phyloP scores from a whole-genome alignment of 2,113 vertebrate genomes.

The Cephalopholis sonnerati region DNA sequence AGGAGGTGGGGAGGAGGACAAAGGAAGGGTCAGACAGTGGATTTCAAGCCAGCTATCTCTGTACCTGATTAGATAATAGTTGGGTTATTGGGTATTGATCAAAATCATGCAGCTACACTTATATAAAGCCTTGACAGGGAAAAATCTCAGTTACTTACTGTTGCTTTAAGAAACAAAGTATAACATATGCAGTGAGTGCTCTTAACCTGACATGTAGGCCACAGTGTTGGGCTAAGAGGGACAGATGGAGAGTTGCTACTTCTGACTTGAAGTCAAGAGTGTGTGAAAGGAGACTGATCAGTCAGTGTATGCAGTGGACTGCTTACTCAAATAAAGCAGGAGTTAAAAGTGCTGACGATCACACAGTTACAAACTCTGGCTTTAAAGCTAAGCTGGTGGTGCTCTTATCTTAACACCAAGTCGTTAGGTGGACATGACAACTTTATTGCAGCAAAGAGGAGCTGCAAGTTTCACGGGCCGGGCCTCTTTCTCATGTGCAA shows the following conservation, averaged over 20 bases:
- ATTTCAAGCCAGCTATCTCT: neutral
- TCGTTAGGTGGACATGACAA: slow-evolving; percentile 30
- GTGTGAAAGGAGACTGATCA: slow-evolving; percentile 14
- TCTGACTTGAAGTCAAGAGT: slow-evolving; percentile 19
- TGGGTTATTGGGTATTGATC: neutral
- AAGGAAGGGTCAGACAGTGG: neutral
- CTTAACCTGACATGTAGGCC: neutral
- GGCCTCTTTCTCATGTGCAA: slow-evolving; percentile 4
- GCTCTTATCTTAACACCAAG: slow-evolving; percentile 24
- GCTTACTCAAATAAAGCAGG: slow-evolving; percentile 41
- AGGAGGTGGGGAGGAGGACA: neutral
- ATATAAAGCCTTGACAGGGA: no score
- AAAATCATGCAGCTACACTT: slow-evolving; percentile 4
- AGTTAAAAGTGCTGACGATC: slow-evolving; percentile 51
- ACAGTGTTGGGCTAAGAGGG: neutral
- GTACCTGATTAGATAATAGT: neutral
- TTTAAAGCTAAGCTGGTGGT: slow-evolving; percentile 19
- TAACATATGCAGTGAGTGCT: neutral
- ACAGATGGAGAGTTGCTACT: neutral
- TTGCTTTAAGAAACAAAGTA: neutral
- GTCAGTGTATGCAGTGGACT: slow-evolving; percentile 9
- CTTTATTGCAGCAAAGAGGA: slow-evolving; percentile 10
- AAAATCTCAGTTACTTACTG: neutral
- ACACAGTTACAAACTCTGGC: slow-evolving; percentile 23
- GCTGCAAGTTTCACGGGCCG: neutral